Evolutionary conservation across 1,140 invertebrate species (phyloP).

Genomic region (Rhynchophorus ferrugineus): DNA sequence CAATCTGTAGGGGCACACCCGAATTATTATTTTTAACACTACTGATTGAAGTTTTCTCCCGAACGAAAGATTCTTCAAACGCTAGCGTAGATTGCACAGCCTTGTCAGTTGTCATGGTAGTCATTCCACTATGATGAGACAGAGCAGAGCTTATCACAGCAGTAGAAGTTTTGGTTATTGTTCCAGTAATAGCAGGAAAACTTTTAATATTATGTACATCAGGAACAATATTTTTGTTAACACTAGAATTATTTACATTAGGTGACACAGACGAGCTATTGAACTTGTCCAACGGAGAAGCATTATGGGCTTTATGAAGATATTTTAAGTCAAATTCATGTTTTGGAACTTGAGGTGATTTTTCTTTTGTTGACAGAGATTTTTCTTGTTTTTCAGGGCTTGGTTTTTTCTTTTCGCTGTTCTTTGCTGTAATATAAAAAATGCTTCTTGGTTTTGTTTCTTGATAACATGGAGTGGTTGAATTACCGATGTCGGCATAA

Average conservation of each 20-base stretch:
- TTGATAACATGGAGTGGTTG: background rate
- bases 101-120: conserved; percentile 12
- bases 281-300: background rate
- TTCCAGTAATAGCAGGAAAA: conserved; percentile 27
- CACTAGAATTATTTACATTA: conserved; percentile 2
- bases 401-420: conserved; percentile 20
- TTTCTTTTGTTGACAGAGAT: conserved; percentile 9
- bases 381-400: conserved; percentile 15
- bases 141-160: background rate
- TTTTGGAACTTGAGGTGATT: conserved; percentile 8
- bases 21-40: background rate
- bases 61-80: conserved; percentile 14
- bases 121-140: background rate
- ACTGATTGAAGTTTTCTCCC: conserved; percentile 5
- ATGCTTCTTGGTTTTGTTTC: too few relatives aligned
- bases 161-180: background rate
- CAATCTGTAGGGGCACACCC: background rate
- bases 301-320: too few relatives aligned
- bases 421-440: conserved; percentile 18
- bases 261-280: background rate
- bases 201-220: conserved; percentile 31
- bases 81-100: conserved; percentile 20
- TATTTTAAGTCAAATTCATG: too few relatives aligned
- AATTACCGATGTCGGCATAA: conserved; percentile 66
- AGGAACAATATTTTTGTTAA: conserved; percentile 17